Evolutionary conservation across 2,797 vertebrate species (phyloP).

Genomic region (Acipenser transmontanus): DNA sequence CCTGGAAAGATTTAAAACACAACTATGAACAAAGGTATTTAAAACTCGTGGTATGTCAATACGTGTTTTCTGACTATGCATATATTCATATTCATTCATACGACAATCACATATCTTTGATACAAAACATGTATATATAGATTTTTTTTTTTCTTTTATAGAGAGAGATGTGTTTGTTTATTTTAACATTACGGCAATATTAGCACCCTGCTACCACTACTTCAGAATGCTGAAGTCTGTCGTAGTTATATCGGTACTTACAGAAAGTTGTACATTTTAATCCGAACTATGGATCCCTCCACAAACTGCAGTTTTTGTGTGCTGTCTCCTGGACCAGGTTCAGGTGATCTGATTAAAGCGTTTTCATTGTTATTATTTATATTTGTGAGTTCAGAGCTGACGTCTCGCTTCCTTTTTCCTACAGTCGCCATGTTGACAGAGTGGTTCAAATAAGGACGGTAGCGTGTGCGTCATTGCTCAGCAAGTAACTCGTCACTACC

Average conservation of each 20-base stretch:
- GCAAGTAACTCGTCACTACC: no score
- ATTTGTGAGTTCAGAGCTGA: conserved; percentile 15
- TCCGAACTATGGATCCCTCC: conserved; percentile 74
- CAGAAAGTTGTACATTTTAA: conserved; percentile 90
- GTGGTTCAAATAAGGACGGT: neutral
- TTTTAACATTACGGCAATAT: neutral
- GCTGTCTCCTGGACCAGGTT: neutral
- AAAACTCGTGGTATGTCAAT: neutral
- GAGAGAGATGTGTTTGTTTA: no score
- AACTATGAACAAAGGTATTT: no score
- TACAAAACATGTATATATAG: no score
- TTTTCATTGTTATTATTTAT: conserved; percentile 1
- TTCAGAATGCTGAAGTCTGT: neutral
- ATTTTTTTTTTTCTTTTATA: no score
- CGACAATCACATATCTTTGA: neutral
- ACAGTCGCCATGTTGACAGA: conserved; percentile 47
- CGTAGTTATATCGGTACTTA: conserved; percentile 50
- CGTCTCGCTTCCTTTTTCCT: conserved; percentile 30
- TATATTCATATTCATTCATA: neutral
- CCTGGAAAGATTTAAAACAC: no score
- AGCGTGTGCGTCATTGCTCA: no score
- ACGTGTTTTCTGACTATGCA: neutral
- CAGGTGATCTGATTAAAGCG: neutral
- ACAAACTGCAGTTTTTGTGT: conserved; percentile 40
- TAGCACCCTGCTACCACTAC: neutral